These are phyloP conservation scores for Mus minutoides DNA, from an alignment of 2,797 vertebrate species.

Conservation along the genomic window DNA sequence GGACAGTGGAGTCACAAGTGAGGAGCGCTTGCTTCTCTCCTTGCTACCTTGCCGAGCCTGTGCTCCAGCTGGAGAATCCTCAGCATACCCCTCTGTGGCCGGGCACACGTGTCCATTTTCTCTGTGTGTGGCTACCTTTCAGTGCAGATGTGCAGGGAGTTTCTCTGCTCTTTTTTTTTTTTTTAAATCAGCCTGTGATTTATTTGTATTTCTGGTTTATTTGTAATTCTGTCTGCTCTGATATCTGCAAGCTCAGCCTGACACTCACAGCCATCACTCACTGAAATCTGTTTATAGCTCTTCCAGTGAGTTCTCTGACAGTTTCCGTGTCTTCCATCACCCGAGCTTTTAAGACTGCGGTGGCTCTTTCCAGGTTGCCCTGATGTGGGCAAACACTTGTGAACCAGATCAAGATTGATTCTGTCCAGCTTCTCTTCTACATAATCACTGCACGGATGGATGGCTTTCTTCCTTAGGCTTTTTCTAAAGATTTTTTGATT, in stretches of 20 bases:
- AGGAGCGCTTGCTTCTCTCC: accelerated
- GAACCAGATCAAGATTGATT: neutral
- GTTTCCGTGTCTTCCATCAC: neutral
- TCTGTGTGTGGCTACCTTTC: neutral
- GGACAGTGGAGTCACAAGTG: neutral
- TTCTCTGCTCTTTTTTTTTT: neutral
- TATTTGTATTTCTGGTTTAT: neutral
- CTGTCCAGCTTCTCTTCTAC: neutral
- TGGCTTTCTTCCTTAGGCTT: neutral
- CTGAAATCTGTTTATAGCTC: neutral
- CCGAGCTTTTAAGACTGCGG: neutral
- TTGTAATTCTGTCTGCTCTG: accelerated
- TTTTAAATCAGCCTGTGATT: neutral
- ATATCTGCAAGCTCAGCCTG: too few relatives aligned
- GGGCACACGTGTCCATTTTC: neutral
- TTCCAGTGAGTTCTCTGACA: neutral
- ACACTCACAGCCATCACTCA: neutral
- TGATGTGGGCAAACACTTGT: neutral
- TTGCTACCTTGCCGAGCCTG: neutral
- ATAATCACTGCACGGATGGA: neutral
- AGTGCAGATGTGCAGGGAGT: accelerated
- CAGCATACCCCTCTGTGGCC: neutral
- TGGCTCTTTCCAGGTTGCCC: neutral
- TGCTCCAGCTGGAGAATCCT: too few relatives aligned
- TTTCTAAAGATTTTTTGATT: neutral